Evolutionary conservation across 2,888 invertebrate species (phyloP).

Genomic region (Ephialtes manifestator): DNA sequence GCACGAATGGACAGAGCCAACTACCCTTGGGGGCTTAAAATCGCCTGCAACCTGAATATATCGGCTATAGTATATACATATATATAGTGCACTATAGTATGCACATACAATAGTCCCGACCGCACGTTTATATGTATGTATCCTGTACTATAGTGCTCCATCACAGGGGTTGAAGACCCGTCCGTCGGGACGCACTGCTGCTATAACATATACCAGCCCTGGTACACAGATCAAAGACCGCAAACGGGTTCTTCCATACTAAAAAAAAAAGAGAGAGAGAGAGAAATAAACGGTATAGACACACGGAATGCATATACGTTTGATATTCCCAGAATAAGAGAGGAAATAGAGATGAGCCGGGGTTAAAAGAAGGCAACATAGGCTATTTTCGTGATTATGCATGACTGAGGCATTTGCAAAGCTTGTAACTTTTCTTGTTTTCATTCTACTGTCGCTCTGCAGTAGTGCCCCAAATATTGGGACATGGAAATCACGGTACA

Average conservation of each 20-base stretch:
- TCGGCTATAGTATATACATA: constrained; percentile 27
- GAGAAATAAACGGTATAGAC: constrained; percentile 39
- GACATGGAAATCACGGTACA: not conserved
- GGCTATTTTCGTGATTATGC: constrained; percentile 24
- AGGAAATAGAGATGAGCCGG: constrained; percentile 3
- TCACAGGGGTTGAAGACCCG: constrained; percentile 58
- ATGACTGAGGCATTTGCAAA: constrained; percentile 15
- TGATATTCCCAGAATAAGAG: constrained; percentile 8
- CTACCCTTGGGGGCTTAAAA: constrained; percentile 48
- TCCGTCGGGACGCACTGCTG: constrained; percentile 48
- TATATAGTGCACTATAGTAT: not conserved
- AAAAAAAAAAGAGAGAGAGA: constrained; percentile 9
- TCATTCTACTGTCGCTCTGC: constrained; percentile 6
- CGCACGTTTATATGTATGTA: constrained; percentile 12
- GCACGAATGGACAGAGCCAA: constrained; percentile 45
- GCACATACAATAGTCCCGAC: constrained; percentile 2
- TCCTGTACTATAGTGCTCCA: constrained; percentile 3
- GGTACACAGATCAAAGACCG: constrained; percentile 52
- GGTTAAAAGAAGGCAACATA: constrained; percentile 14
- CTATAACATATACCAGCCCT: constrained; percentile 16
- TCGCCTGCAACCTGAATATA: constrained; percentile 53
- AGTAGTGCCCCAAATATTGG: not conserved
- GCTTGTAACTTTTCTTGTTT: not conserved
- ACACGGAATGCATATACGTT: constrained; percentile 28
- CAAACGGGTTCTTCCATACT: constrained; percentile 40